Conservation (phyloP, 1,140 invertebrate genomes). For the Monomorium pharaonis region DNA sequence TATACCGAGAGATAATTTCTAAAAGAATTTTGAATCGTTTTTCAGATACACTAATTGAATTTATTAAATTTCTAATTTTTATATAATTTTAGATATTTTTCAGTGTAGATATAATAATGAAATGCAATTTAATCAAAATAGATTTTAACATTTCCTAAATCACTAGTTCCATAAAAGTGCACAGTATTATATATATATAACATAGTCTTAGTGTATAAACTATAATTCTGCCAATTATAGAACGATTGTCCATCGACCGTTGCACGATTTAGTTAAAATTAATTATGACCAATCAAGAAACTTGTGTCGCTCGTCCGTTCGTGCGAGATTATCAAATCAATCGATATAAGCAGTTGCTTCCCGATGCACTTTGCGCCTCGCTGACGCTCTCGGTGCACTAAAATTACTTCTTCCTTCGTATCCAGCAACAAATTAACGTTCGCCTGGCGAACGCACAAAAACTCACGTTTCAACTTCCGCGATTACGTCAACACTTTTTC, state of each 20-base stretch:
- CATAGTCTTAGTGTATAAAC: neutral
- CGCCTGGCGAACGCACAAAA: neutral
- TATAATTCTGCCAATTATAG: slow-evolving; percentile 9
- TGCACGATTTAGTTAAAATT: slow-evolving; percentile 25
- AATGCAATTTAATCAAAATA: neutral
- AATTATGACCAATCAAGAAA: slow-evolving; percentile 33
- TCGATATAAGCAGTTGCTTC: neutral
- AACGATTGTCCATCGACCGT: slow-evolving; percentile 20
- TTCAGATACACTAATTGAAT: too few species aligned
- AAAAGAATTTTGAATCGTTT: too few species aligned
- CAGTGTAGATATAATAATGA: neutral
- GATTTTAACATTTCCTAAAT: neutral
- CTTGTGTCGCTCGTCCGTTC: neutral
- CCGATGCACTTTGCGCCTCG: neutral
- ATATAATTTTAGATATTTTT: too few species aligned
- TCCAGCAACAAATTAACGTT: neutral
- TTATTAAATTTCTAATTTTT: too few species aligned
- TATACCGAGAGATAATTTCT: too few species aligned
- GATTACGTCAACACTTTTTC: neutral
- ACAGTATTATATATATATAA: neutral
- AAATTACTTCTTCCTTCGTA: neutral
- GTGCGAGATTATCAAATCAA: slow-evolving; percentile 41
- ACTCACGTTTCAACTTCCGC: neutral
- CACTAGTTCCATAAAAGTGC: neutral
- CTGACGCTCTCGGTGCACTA: neutral